Conservation (phyloP, 2,797 vertebrate species). For the Sebastes oblongus region DNA sequence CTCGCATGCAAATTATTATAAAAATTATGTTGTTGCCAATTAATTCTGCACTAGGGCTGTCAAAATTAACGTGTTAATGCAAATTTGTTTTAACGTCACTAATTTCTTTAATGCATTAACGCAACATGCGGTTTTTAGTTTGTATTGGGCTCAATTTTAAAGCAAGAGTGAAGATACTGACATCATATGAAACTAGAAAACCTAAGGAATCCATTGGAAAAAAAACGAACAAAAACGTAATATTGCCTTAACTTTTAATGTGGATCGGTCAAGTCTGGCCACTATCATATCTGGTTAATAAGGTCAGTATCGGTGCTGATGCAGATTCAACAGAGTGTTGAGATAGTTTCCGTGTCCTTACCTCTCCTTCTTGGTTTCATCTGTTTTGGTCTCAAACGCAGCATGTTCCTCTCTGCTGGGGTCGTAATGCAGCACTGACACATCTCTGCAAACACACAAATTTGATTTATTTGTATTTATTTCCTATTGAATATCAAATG, state of each 20-base stretch:
- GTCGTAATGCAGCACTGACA: constrained; percentile 91
- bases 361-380: constrained; percentile 85
- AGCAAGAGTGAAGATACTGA: too few relatives aligned
- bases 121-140: too few relatives aligned
- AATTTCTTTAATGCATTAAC: too few relatives aligned
- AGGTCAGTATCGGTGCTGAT: neutral
- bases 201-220: too few relatives aligned
- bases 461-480: neutral
- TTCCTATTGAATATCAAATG: neutral
- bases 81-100: too few relatives aligned
- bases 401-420: constrained; percentile 90
- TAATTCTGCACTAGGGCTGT: too few relatives aligned
- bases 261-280: neutral
- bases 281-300: neutral
- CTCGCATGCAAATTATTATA: too few relatives aligned
- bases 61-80: too few relatives aligned
- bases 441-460: constrained; percentile 76
- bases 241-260: neutral
- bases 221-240: neutral
- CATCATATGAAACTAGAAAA: too few relatives aligned
- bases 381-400: constrained; percentile 85
- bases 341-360: constrained; percentile 48
- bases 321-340: too few relatives aligned
- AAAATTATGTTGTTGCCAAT: too few relatives aligned
- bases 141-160: too few relatives aligned